Percentiles rank a stretch among this genome's conserved stretches.
phyloP scores from a whole-genome alignment of 2,888 invertebrate genomes.

The Cryptocephalus primarius region DNA sequence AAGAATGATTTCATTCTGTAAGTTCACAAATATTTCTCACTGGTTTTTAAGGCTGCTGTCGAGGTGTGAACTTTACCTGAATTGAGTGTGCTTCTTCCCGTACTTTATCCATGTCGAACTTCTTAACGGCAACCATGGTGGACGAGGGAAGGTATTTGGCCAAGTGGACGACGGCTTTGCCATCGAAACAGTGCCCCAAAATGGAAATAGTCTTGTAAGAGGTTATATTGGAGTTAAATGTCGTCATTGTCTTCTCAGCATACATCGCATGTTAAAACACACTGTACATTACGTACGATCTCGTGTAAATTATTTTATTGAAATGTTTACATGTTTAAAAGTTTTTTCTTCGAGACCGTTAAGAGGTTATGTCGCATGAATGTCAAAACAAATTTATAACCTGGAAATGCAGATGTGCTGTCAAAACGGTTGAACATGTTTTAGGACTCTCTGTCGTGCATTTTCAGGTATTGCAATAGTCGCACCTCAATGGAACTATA shows the following conservation, averaged over 20 bases:
- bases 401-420: too few species aligned
- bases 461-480: too few species aligned
- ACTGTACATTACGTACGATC: too few species aligned
- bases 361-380: too few species aligned
- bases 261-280: too few species aligned
- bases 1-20: constrained; percentile 68
- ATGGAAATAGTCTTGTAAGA: constrained; percentile 59
- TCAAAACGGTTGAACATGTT: too few species aligned
- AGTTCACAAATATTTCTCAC: constrained; percentile 10
- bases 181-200: constrained; percentile 58
- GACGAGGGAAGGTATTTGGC: constrained; percentile 55
- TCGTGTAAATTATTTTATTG: too few species aligned
- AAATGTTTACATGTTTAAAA: too few species aligned
- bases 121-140: constrained; percentile 61
- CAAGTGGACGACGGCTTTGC: constrained; percentile 58
- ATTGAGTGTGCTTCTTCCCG: constrained; percentile 50
- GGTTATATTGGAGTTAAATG: constrained; percentile 43
- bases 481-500: too few species aligned
- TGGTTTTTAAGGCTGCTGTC: background rate
- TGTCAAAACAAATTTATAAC: too few species aligned
- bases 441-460: too few species aligned
- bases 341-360: too few species aligned
- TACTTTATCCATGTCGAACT: constrained; percentile 63
- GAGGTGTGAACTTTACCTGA: constrained; percentile 36
- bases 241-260: constrained; percentile 4